Percentiles rank a stretch among this genome's conserved stretches.
phyloP scores from a whole-genome alignment of 1,140 invertebrate species.

The Aphaenogaster ashmeadi region DNA sequence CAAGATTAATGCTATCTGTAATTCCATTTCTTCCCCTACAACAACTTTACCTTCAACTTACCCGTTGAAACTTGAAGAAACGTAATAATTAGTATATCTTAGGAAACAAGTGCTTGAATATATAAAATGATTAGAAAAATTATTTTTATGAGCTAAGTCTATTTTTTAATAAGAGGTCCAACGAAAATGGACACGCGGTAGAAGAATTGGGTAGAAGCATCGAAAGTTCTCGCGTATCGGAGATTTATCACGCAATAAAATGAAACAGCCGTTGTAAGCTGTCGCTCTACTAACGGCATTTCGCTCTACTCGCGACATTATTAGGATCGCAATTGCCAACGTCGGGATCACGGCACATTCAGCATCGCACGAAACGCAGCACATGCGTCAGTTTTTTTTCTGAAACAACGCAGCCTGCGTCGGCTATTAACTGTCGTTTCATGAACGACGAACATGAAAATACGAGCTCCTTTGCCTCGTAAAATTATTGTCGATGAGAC shows the following conservation, averaged over 20 bases:
- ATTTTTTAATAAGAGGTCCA: not conserved
- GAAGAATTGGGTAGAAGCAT: not conserved
- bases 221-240: slow-evolving; percentile 7
- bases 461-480: slow-evolving; percentile 28
- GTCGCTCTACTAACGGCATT: slow-evolving; percentile 20
- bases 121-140: not conserved
- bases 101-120: not conserved
- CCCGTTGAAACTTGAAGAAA: not conserved
- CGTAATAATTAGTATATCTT: not conserved
- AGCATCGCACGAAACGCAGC: not conserved
- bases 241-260: slow-evolving; percentile 36
- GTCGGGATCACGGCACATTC: not conserved
- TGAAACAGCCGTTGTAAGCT: slow-evolving; percentile 35
- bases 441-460: slow-evolving; percentile 28
- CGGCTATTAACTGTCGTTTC: slow-evolving; percentile 30
- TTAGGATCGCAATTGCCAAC: slow-evolving; percentile 52
- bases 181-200: not conserved
- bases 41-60: not conserved
- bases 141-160: not conserved
- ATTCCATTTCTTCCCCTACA: not conserved
- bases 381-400: slow-evolving; percentile 44
- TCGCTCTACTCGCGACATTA: slow-evolving; percentile 12
- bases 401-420: slow-evolving; percentile 17
- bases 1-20: not conserved
- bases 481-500: slow-evolving; percentile 12